Conservation (phyloP, 2,797 vertebrate species). For the Limosa lapponica region DNA sequence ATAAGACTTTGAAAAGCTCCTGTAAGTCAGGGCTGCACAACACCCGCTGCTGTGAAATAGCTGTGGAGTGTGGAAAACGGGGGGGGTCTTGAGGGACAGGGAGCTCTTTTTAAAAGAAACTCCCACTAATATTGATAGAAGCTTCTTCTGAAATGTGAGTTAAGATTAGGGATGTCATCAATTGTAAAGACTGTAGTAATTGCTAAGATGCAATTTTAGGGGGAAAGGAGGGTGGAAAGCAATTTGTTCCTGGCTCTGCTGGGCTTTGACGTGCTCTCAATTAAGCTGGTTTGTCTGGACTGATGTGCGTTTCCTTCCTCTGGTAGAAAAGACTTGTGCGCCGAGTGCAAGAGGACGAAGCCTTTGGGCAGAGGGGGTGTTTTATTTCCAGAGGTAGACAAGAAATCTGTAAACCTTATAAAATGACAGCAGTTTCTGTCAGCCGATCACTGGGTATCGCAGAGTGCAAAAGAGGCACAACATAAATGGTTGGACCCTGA, state of each 20-base stretch:
- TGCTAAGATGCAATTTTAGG: neutral
- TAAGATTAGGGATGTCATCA: neutral
- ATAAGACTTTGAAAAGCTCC: neutral
- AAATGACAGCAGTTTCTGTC: neutral
- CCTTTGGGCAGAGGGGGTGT: neutral
- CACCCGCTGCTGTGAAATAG: neutral
- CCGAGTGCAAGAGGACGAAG: accelerated
- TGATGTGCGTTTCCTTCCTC: accelerated
- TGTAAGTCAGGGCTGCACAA: neutral
- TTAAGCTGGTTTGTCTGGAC: neutral
- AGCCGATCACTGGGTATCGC: accelerated
- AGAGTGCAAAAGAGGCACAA: neutral
- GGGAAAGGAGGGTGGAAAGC: neutral
- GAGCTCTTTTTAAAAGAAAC: neutral
- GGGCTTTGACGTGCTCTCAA: neutral
- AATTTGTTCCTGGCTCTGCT: neutral
- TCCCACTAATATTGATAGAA: neutral
- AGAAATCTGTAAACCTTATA: neutral
- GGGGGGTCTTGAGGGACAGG: neutral
- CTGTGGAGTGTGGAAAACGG: neutral
- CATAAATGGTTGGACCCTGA: neutral
- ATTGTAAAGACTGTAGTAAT: neutral
- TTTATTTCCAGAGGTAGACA: neutral
- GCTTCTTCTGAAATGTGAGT: neutral
- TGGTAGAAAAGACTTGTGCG: neutral